Evolutionary conservation across 2,797 vertebrate species (phyloP).

Genomic region (Megalops cyprinoides): DNA sequence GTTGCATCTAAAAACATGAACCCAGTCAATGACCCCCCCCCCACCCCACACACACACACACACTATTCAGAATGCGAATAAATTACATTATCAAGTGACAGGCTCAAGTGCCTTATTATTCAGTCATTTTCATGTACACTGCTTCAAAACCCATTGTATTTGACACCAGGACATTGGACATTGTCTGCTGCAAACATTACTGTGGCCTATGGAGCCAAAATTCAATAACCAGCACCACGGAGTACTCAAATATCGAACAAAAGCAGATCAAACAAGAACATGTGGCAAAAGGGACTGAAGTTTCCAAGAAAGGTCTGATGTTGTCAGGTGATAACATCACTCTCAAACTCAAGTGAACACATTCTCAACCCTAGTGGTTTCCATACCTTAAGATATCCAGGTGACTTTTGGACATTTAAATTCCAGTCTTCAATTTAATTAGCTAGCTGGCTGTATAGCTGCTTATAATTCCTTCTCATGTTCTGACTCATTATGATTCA

Average conservation of each 20-base stretch:
- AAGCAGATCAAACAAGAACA: background rate
- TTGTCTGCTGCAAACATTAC: constrained; percentile 23
- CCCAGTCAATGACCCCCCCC: constrained; percentile 53
- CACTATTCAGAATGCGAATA: constrained; percentile 47
- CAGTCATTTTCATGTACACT: constrained; percentile 10
- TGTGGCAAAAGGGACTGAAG: background rate
- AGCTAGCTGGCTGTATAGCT: background rate
- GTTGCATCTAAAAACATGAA: constrained; percentile 42
- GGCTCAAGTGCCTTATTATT: constrained; percentile 32
- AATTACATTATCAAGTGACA: constrained; percentile 36
- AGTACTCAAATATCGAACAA: background rate
- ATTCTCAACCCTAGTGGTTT: background rate
- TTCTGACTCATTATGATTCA: background rate
- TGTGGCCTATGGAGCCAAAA: constrained; percentile 23
- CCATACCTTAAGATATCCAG: background rate
- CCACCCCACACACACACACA: no score
- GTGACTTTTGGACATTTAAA: background rate
- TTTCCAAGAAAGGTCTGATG: no score
- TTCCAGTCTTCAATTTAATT: constrained; percentile 7
- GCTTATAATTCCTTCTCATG: background rate
- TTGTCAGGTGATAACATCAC: no score
- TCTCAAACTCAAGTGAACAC: background rate
- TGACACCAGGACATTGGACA: background rate
- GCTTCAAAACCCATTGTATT: background rate
- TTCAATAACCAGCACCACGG: background rate